These are phyloP conservation scores for Nymphalis polychloros DNA, from an alignment of 2,888 invertebrate species.

Conservation along the genomic window DNA sequence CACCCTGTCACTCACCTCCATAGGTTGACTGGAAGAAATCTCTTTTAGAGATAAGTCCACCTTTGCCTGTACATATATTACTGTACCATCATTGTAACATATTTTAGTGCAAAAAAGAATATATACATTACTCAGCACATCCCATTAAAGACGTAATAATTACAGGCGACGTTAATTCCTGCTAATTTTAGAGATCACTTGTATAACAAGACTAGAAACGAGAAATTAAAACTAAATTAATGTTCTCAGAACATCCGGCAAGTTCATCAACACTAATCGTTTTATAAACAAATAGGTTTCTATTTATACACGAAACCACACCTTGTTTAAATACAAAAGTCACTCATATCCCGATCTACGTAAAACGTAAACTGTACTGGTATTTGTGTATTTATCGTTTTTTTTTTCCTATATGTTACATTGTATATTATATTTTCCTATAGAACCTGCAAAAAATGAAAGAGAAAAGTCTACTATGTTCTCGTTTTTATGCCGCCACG, in stretches of 20 bases:
- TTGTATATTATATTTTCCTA: no score
- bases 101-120: no score
- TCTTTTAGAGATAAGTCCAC: no score
- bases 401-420: no score
- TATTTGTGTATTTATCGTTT: neutral
- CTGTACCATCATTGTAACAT: no score
- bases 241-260: constrained; percentile 26
- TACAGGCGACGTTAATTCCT: neutral
- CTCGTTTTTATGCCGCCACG: no score
- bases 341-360: neutral
- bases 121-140: no score
- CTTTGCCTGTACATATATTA: no score
- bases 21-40: no score
- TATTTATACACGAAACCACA: constrained; percentile 13
- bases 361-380: neutral
- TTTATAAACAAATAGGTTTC: constrained; percentile 23
- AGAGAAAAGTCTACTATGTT: no score
- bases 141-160: neutral
- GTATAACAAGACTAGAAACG: constrained; percentile 26
- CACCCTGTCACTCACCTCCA: no score
- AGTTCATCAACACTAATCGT: constrained; percentile 35
- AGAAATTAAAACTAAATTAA: constrained; percentile 36
- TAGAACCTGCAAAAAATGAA: no score
- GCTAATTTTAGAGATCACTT: constrained; percentile 15
- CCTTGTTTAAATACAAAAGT: constrained; percentile 11